Base-by-base conservation (phyloP, 1,140 invertebrate genomes). In the Lucilia sericata region DNA sequence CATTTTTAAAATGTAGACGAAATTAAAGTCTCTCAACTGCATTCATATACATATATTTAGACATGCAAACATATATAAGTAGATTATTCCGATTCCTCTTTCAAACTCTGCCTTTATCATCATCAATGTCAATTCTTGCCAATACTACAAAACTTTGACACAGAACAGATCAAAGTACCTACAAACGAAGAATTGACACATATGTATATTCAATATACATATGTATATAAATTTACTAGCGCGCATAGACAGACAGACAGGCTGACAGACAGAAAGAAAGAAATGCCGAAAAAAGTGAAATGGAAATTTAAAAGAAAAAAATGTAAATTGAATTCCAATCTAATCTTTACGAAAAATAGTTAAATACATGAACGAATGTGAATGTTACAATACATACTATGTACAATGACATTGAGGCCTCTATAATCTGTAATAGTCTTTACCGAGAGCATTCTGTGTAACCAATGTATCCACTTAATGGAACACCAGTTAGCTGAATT, bases 321-420 rank as follows among this genome's bases (percentile, higher is more conserved):
- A 70, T 21, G 65, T 70, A 70, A 70, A 70, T 70, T 70, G 65
- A 70, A 70, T 70, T 70, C 21, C 25, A 70, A 70, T 70, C 65
- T 70, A 70, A 70, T 70, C 65, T 21, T 2, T 60, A 60, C 3
- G 14, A 60, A 17, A 60, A 2, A 60, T 42, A 42, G 42, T 42
- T 42, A 42, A 42, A 42, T 42, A 42, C 10, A 42, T 42, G 42
- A 42, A 42, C 42, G 42, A 42, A 42, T 42, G 42, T 30, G 25
- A 30, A 30, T 30, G 25, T 30, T 30, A 3, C 1, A 30, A 30
- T 30, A 30, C 25, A 30, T 30, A n/a, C n/a, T n/a, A n/a, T n/a
- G n/a, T n/a, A n/a, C n/a, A n/a, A n/a, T n/a, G n/a, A n/a, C n/a
- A n/a, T n/a, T n/a, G n/a, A n/a, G n/a, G n/a, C n/a, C n/a, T n/a